Evolutionary conservation across 2,113 vertebrate genomes (phyloP), one percentile per base, ranked within the genome.

Genomic region (Notarius quadriscutis): DNA sequence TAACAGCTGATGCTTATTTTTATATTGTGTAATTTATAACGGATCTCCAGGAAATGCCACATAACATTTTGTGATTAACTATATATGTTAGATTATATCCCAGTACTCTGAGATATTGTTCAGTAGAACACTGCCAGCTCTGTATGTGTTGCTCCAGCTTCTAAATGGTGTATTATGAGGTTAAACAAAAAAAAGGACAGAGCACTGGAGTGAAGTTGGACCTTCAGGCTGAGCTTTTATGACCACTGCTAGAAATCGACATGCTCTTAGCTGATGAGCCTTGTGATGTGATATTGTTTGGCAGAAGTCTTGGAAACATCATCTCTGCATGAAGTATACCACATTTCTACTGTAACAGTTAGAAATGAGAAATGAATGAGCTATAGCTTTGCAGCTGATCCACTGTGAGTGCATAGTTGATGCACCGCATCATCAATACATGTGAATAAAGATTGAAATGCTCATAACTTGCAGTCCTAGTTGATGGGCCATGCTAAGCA

Each of bases 61-160:
- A 85, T 84, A 57, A 63, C 63, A 57, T 84, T 75, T 85, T 78
- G 58, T 63, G 83, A 72, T 62, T 41, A 75, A 18, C 77, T 14
- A 3, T 58, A 51, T 75, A 51, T 50, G 5, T 51, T 75, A n/a
- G 74, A 75, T 50, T 51, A 27, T 80, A 34, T 78, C 75, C 25
- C n/a, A 57, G 55, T 58, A 34, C 27, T 80, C 60, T 69, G 69
- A 58, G 84, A 60, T 15, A 25, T 79, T 86, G 84, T 79, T 86
- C 27, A 67, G 25, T 67, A 55, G 14, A 86, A 63, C 84, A 65
- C 27, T 78, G 57, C 7, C 25, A 85, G 41, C 84, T 63, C 7
- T 85, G 84, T 85, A 15, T 63, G 15, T n/a, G 2, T 48, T 75
- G 25, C 20, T 72, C 20, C 22, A 12, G 57, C 48, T 27, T 85